A percentile compares a stretch with the other conserved stretches of the same genome.
These are phyloP conservation scores for Hirtodrosophila trivittata DNA, from an alignment of 2,888 invertebrate species.

Conservation along the genomic window DNA sequence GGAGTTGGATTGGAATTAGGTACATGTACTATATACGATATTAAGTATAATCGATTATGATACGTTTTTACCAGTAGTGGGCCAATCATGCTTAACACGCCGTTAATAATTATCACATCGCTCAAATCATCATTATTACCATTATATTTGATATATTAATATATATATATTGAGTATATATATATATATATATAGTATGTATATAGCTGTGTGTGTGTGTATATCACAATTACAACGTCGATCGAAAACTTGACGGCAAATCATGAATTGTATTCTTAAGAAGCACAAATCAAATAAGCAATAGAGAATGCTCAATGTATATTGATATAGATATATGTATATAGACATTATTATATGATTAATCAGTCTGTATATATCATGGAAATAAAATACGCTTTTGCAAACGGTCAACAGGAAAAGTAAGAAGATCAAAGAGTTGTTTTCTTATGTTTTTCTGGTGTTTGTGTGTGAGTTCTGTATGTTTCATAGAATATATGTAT, in stretches of 20 bases:
- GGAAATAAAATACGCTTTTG: constrained; percentile 52
- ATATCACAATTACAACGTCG: constrained; percentile 68
- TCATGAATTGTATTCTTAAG: constrained; percentile 45
- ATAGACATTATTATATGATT: constrained; percentile 19
- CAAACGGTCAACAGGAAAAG: constrained; percentile 82
- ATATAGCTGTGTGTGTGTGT: constrained; percentile 8
- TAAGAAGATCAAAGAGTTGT: constrained; percentile 62
- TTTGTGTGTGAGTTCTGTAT: constrained; percentile 21
- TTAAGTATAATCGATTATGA: constrained; percentile 17
- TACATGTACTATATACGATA: constrained; percentile 36
- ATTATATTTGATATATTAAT: constrained; percentile 27
- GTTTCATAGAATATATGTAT: constrained; percentile 12
- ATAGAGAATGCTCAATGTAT: constrained; percentile 59
- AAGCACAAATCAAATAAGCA: constrained; percentile 71
- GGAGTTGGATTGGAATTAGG: constrained; percentile 41
- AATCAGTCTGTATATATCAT: constrained; percentile 25
- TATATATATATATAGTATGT: constrained; percentile 24
- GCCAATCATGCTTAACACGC: constrained; percentile 83
- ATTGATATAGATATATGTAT: constrained; percentile 33
- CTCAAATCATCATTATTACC: constrained; percentile 69
- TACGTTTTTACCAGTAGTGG: constrained; percentile 83
- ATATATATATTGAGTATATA: constrained; percentile 22
- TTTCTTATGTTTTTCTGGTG: constrained; percentile 31
- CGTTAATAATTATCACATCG: constrained; percentile 77
- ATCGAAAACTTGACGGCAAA: constrained; percentile 59